Evolutionary conservation across 2,797 vertebrate genomes (phyloP).

Genomic region (Channa striata): DNA sequence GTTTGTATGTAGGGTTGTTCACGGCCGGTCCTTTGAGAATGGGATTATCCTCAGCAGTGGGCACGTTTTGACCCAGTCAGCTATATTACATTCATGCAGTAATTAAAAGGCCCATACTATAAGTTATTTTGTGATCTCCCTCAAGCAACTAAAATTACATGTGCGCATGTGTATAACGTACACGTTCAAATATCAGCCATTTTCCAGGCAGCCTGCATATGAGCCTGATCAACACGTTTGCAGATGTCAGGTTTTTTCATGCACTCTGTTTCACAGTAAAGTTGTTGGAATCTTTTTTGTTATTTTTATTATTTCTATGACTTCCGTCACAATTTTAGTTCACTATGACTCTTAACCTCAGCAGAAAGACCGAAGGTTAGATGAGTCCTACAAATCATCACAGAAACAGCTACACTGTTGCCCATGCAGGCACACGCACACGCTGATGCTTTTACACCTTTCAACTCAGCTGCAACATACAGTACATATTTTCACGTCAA

Average conservation of each 20-base stretch:
- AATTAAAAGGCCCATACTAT: slow-evolving; percentile 58
- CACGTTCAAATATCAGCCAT: slow-evolving; percentile 42
- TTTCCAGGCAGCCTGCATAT: slow-evolving; percentile 17
- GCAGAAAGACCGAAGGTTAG: slow-evolving; percentile 40
- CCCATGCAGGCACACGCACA: neutral
- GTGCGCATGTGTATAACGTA: slow-evolving; percentile 36
- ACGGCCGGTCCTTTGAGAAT: slow-evolving; percentile 34
- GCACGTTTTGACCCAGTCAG: slow-evolving; percentile 32
- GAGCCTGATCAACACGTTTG: slow-evolving; percentile 28
- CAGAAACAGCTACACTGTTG: neutral
- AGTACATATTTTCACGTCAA: neutral
- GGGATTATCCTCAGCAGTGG: slow-evolving; percentile 59
- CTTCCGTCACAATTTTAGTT: too few relatives aligned
- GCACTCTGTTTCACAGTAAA: too few relatives aligned
- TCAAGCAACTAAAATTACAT: slow-evolving; percentile 41
- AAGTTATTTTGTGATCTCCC: slow-evolving; percentile 62
- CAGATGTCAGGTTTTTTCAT: slow-evolving; percentile 33
- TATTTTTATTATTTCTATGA: too few relatives aligned
- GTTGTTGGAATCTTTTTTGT: too few relatives aligned
- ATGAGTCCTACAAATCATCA: slow-evolving; percentile 45
- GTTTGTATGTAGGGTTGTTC: slow-evolving; percentile 25
- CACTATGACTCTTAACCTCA: slow-evolving; percentile 47
- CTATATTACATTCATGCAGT: slow-evolving; percentile 44
- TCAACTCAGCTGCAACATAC: neutral
- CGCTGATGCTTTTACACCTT: neutral